Base-by-base conservation (phyloP, 1,140 invertebrate genomes). In the Halyomorpha halys region DNA sequence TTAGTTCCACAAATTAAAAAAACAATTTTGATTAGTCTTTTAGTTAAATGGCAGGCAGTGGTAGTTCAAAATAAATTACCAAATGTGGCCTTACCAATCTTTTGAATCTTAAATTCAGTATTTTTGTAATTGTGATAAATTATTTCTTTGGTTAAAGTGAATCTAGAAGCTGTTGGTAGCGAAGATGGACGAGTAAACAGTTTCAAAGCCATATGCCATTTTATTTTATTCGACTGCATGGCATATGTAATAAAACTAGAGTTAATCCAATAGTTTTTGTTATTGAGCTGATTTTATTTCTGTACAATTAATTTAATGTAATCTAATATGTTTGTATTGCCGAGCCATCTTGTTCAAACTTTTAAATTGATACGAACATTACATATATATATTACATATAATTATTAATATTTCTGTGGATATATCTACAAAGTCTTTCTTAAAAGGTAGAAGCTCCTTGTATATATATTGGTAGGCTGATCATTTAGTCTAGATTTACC, bases 401-500 rank as follows among this genome's bases (percentile, higher is more conserved):
- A 23, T 23, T 27, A 25, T 27, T 3, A 27, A 23, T 11, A 23
- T 23, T 56, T 56, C 53, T 56, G 23, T 25, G 23, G 53, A 56
- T 56, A 39, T 39, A 56, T 56, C 53, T 56, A 56, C 53, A 56
- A 56, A 56, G 53, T 56, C 53, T 56, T 56, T 56, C 53, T 56
- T 56, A 23, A 56, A 56, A 56, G 11, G 53, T 56, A 56, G 53
- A 19, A 23, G 23, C 18, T 56, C 53, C 23, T 56, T 56, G 53
- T 56, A 56, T 16, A 56, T 56, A 56, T 23, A 16, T 56, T 39
- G 4, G 1, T 39, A 39, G 34, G 34, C 34, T 6, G 11, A 39
- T 11, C 34, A 39, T 39, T 39, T 39, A 39, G 34, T 13, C 34
- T 39, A 39, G 34, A 39, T 39, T 39, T 39, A 39, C 53, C 15